Evolutionary conservation across 2,797 vertebrate species (phyloP), one percentile per base, ranked within the genome.

Genomic region (Enteromius trimaculatus): DNA sequence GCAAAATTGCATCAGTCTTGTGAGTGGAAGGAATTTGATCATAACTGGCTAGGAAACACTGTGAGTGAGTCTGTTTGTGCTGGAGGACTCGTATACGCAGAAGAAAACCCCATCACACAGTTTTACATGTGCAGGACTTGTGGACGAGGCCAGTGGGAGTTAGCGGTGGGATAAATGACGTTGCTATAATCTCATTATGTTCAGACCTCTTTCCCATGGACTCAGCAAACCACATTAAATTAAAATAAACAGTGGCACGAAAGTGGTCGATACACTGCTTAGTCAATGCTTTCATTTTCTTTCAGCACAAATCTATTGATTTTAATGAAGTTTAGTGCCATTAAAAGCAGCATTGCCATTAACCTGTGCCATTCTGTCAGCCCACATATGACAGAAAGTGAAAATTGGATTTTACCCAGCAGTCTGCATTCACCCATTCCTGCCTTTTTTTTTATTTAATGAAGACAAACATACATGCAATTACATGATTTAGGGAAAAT

Each of bases 151-250:
- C 62, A 53, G 11, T 26, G 34, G 53, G 75, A 87, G 58, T 70
- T 42, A 53, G 60, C 17, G 16, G 68, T 55, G 65, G 47, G 47
- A 72, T 75, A 74, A 84, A 82, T 82, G 23, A 58, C 21, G 4
- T 80, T 69, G 65, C 65, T 86, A 51, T 81, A 78, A 85, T 86
- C 39, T 79, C 49, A 81, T 81, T 79, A 83, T 55, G 49, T 19
- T 55, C 53, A 21, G 21, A 72, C 34, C 8, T 77, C 49, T 79
- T 81, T 68, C 31, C 51, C 66, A 66, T 23, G 53, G 13, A 77
- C 64, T 78, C 69, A 66, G 53, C 60, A 84, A 51, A 82, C 23
- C 34, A 9, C 39, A 83, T 58, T 68, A 39, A 78, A 58, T 66
- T 34, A 62, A 64, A 83, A 81, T 37, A 76, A 72, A 77, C n/a